Evolutionary conservation across 2,888 invertebrate genomes (phyloP).

Genomic region (Cecidostiba fungosa): DNA sequence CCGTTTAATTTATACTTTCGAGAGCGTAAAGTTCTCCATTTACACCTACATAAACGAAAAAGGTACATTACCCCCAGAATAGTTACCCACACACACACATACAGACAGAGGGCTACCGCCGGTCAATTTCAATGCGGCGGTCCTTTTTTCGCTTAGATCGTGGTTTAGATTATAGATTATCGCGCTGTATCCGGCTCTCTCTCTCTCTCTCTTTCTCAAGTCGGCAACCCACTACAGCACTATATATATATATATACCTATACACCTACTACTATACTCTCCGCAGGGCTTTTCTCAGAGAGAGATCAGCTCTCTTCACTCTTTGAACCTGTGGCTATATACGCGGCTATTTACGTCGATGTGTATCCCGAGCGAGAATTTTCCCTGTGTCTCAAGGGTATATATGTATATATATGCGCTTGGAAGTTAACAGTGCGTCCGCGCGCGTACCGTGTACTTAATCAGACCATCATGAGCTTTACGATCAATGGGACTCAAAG

Average conservation of each 20-base stretch:
- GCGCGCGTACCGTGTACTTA: constrained; percentile 58
- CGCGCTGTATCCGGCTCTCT: constrained; percentile 58
- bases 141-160: constrained; percentile 61
- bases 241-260: no score
- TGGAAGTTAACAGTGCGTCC: constrained; percentile 55
- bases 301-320: background rate
- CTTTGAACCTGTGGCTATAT: constrained; percentile 39
- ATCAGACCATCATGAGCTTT: constrained; percentile 59
- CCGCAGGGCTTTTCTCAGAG: background rate
- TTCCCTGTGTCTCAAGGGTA: constrained; percentile 63
- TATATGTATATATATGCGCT: constrained; percentile 22
- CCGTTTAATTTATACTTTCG: no score
- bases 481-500: constrained; percentile 49
- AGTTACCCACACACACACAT: background rate
- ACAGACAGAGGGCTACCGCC: background rate
- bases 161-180: constrained; percentile 65
- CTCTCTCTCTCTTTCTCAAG: constrained; percentile 57
- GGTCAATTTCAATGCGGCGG: constrained; percentile 52
- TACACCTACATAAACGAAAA: background rate
- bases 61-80: background rate
- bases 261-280: background rate
- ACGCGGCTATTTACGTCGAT: constrained; percentile 2
- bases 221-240: constrained; percentile 34
- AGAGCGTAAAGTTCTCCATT: background rate
- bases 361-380: constrained; percentile 29